Percentiles rank a stretch among this genome's conserved stretches.
phyloP scores from a whole-genome alignment of 2,797 vertebrate species.

The Microchirus variegatus region DNA sequence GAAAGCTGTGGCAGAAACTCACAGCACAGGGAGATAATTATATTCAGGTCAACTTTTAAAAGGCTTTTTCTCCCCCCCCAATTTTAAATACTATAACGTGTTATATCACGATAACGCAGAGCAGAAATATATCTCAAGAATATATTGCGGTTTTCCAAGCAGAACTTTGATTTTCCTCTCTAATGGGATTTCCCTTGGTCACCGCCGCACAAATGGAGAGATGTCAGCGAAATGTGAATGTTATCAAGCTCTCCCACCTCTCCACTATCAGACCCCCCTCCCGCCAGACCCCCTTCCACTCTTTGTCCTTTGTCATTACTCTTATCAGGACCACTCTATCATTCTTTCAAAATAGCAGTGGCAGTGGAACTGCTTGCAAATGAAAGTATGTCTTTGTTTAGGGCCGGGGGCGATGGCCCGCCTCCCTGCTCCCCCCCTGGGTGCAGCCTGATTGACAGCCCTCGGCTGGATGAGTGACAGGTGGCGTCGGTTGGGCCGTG shows the following conservation, averaged over 20 bases:
- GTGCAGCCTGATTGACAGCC: constrained; percentile 30
- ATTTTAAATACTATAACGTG: not conserved
- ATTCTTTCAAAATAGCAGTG: constrained; percentile 76
- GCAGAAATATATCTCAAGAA: not conserved
- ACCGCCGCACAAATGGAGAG: constrained; percentile 75
- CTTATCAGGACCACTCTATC: constrained; percentile 85
- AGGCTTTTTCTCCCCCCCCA: too few relatives aligned
- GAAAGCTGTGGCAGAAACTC: constrained; percentile 11
- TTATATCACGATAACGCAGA: too few relatives aligned
- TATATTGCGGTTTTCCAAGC: constrained; percentile 37
- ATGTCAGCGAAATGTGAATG: constrained; percentile 81
- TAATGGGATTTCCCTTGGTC: constrained; percentile 79
- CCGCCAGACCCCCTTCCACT: constrained; percentile 59
- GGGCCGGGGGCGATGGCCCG: constrained; percentile 57
- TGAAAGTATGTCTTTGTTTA: constrained; percentile 83
- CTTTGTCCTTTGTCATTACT: constrained; percentile 79
- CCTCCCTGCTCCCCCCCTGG: constrained; percentile 69
- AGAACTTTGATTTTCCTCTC: constrained; percentile 51
- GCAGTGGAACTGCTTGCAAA: constrained; percentile 79
- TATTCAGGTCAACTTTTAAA: too few relatives aligned
- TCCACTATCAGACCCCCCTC: constrained; percentile 64
- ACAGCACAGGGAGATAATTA: not conserved
- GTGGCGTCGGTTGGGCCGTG: constrained; percentile 69
- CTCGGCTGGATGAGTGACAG: constrained; percentile 84
- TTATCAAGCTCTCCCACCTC: constrained; percentile 82